Conservation (phyloP, 64 coral and sea anemone genomes). For the Porites lutea region DNA sequence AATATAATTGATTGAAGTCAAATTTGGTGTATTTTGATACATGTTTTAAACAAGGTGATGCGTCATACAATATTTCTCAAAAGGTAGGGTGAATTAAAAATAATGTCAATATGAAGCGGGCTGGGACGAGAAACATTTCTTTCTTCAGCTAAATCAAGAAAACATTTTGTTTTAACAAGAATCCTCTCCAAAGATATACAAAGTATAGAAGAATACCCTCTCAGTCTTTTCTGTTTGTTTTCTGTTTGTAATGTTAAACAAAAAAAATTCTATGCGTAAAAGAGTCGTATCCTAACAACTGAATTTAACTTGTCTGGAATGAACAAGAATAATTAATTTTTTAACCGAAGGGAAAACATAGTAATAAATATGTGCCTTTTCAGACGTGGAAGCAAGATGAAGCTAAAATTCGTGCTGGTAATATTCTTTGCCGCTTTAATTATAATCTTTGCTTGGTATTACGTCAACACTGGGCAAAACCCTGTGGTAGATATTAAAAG, state of each 20-base stretch:
- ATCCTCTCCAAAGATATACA: too few relatives aligned
- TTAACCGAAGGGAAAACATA: background rate
- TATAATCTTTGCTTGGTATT: slow-evolving; percentile 3
- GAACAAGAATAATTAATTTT: background rate
- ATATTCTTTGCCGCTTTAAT: background rate
- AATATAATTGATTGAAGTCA: too few relatives aligned
- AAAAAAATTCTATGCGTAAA: slow-evolving; percentile 22
- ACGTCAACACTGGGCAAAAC: slow-evolving; percentile 12
- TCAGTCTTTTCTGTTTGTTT: background rate
- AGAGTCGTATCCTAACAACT: background rate
- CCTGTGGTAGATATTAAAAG: background rate
- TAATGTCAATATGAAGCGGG: too few relatives aligned
- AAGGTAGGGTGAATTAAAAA: too few relatives aligned
- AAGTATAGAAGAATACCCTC: too few relatives aligned
- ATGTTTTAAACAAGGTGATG: too few relatives aligned
- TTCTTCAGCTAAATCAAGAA: too few relatives aligned
- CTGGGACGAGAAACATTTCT: too few relatives aligned
- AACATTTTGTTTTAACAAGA: too few relatives aligned
- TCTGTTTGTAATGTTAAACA: background rate
- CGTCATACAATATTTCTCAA: too few relatives aligned
- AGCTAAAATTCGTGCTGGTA: slow-evolving; percentile 3
- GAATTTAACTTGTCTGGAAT: background rate
- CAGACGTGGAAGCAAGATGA: background rate
- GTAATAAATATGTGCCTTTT: background rate
- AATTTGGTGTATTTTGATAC: too few relatives aligned